These are phyloP conservation scores for Sitobion miscanthi DNA, from an alignment of 1,140 invertebrate species.

Conservation along the genomic window DNA sequence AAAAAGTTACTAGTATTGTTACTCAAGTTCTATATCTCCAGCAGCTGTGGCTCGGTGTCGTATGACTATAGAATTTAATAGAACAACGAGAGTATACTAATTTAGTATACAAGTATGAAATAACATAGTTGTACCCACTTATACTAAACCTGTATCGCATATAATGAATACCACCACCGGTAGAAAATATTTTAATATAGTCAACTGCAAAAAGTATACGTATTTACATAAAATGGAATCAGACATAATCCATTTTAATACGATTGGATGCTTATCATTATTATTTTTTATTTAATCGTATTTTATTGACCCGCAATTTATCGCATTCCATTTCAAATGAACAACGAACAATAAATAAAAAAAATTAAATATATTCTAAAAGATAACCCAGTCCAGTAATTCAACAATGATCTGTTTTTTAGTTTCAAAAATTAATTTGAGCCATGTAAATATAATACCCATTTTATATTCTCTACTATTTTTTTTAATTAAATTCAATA, in stretches of 20 bases:
- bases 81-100: not conserved
- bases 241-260: conserved; percentile 2
- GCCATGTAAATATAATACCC: conserved; percentile 7
- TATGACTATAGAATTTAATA: not conserved
- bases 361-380: not conserved
- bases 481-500: conserved; percentile 7
- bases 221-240: not conserved
- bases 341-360: not conserved
- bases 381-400: not conserved
- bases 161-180: not conserved
- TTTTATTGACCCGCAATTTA: not conserved
- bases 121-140: not conserved
- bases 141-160: not conserved
- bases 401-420: not conserved
- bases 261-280: not conserved
- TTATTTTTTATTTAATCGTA: conserved; percentile 2
- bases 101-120: not conserved
- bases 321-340: not conserved
- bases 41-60: too few relatives aligned
- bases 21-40: not conserved
- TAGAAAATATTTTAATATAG: not conserved
- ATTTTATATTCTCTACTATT: not conserved
- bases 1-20: not conserved
- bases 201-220: not conserved
- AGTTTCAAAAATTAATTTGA: not conserved